Base-by-base conservation (phyloP, 2,797 vertebrate species). In the Echiichthys vipera region DNA sequence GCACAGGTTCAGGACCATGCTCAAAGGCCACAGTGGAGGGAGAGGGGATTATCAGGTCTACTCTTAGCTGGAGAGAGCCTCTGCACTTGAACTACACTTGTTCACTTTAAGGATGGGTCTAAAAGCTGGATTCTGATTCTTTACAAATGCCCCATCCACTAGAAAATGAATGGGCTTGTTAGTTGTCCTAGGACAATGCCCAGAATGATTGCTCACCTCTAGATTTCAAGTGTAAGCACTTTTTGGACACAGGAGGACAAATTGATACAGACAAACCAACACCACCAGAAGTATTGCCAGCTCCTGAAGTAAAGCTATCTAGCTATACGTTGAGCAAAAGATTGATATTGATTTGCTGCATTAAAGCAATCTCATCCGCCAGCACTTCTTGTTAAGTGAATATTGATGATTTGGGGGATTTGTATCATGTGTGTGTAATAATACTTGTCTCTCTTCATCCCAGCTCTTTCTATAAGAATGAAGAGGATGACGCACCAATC, bases 401-500 rank as follows among this genome's bases (percentile, higher is more conserved):
- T 55, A 7, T 53, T 54, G 45, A 72, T 65, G 15, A 65, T 54
- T 77, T 74, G 12, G 24, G 14, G 55, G 54, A 53, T 64, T 30
- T 4, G 53, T 50, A 36, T 5, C 24, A 37, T 7, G 1, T n/a
- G 14, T 32, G n/a, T 61, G 25, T 14, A 57, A 6, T 45, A n/a
- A 22, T 0, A 14, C 10, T 27, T 18, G 0, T 66, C 1, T 74
- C 3, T 68, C 14, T 54, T 45, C 22, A 34, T 25, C 9, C 1
- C 88, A 95, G 95, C 88, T 92, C 94, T 36, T 94, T 95, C 76
- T 95, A 93, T 62, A 95, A 95, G 88, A 90, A 82, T 1, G 93
- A 95, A 36, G 94, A 95, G 32, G 97, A 97, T 0, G 96, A 98
- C 0, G 97, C 96, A 2, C 96, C 98, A 0, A 99, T 99, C 92